Conservation (phyloP, 2,113 vertebrate species). For the cat (Felis catus) region DNA sequence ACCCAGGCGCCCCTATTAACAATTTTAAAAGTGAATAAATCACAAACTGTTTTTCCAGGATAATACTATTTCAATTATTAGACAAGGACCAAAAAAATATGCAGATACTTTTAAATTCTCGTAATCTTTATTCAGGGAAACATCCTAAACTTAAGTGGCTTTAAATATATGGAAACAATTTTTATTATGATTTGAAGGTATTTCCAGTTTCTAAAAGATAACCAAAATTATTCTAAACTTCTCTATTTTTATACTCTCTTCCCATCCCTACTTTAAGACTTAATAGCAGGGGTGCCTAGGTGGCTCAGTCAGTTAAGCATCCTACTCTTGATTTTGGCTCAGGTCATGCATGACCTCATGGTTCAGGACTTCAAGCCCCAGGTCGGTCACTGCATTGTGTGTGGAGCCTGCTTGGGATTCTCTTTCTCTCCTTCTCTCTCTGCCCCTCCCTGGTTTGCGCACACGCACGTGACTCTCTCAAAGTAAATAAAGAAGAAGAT, state of each 20-base stretch:
- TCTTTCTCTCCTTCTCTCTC: too few species aligned
- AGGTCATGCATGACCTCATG: too few species aligned
- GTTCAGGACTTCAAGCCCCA: too few species aligned
- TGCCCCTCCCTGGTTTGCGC: too few species aligned
- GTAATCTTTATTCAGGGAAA: conserved; percentile 36
- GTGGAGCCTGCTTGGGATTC: too few species aligned
- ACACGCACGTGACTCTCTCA: too few species aligned
- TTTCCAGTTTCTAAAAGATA: not conserved
- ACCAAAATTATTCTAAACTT: not conserved
- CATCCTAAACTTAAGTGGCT: conserved; percentile 30
- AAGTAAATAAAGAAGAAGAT: too few species aligned
- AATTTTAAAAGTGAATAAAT: conserved; percentile 38
- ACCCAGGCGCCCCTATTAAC: too few species aligned
- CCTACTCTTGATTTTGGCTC: too few species aligned
- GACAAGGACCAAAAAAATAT: not conserved
- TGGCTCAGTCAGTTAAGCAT: too few species aligned
- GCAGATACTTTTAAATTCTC: not conserved
- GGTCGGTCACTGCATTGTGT: too few species aligned
- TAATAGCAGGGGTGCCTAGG: not conserved
- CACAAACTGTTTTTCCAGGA: not conserved
- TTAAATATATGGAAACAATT: not conserved
- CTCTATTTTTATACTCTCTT: not conserved
- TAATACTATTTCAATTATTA: not conserved
- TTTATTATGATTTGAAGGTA: not conserved
- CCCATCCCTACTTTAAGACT: not conserved